Conservation (phyloP, 2,888 invertebrate species). For the Leucozona laternaria region DNA sequence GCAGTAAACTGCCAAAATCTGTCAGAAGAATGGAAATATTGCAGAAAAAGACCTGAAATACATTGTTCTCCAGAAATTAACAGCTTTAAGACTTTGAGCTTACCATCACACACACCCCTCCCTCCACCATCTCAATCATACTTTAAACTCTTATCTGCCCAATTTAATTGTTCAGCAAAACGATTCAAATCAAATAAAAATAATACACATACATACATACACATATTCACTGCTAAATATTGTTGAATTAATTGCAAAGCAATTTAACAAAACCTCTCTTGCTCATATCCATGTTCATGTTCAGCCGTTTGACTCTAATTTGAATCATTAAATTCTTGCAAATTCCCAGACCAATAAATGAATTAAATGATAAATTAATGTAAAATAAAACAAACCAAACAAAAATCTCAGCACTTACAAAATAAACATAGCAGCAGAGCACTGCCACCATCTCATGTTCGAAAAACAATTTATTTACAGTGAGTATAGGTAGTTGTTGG, state of each 20-base stretch:
- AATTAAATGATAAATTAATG: slow-evolving; percentile 26
- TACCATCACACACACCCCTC: not conserved
- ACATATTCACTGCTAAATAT: slow-evolving; percentile 17
- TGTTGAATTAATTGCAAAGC: slow-evolving; percentile 59
- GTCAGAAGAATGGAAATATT: no score
- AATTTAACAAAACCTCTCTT: slow-evolving; percentile 39
- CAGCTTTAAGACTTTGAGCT: not conserved
- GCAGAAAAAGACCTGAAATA: no score
- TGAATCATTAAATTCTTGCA: slow-evolving; percentile 54
- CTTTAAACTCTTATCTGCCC: slow-evolving; percentile 6
- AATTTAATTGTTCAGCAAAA: slow-evolving; percentile 49
- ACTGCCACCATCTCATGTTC: slow-evolving; percentile 22
- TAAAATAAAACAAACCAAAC: slow-evolving; percentile 9
- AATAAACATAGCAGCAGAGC: slow-evolving; percentile 37
- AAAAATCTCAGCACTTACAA: slow-evolving; percentile 41
- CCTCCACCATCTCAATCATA: not conserved
- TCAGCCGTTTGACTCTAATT: slow-evolving; percentile 53
- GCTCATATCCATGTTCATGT: not conserved
- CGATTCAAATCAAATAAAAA: slow-evolving; percentile 27
- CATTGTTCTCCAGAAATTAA: not conserved
- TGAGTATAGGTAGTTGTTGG: slow-evolving; percentile 19
- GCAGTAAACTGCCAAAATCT: no score
- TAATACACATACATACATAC: no score
- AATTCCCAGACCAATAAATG: slow-evolving; percentile 25
- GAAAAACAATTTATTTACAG: slow-evolving; percentile 65